Conservation (phyloP, 2,797 vertebrate species). For the Catostomus latipinnis region DNA sequence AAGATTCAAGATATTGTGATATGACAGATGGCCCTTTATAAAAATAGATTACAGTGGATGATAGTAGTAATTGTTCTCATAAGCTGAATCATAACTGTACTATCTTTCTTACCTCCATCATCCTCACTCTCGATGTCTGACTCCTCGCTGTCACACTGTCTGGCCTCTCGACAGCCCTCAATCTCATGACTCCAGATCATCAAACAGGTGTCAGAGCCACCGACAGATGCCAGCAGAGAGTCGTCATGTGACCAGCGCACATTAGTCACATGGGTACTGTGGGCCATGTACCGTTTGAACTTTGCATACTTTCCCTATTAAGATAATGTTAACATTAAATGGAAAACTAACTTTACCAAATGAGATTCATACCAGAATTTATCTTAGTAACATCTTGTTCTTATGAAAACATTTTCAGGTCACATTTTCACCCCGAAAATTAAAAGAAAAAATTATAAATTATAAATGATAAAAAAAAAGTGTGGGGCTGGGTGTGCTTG, state of each 20-base stretch:
- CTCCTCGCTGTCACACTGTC: conserved; percentile 94
- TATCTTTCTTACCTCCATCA: conserved; percentile 86
- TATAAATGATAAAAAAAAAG: too few species aligned
- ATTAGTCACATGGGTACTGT: conserved; percentile 96
- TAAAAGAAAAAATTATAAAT: too few species aligned
- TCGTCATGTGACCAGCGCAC: conserved; percentile 96
- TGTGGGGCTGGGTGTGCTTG: too few species aligned
- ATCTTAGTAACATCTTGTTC: too few species aligned
- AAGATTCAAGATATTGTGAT: background rate
- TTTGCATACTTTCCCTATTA: conserved; percentile 93
- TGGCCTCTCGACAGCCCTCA: conserved; percentile 86
- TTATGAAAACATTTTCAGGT: too few species aligned
- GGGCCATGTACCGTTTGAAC: conserved; percentile 95
- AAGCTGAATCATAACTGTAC: background rate
- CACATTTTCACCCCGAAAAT: too few species aligned
- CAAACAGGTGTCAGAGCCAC: conserved; percentile 92
- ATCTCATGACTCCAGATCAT: conserved; percentile 95
- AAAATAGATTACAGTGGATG: background rate
- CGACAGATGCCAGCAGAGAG: conserved; percentile 89
- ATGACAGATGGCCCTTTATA: conserved; percentile 7
- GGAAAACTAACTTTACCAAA: background rate
- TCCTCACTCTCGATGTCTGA: conserved; percentile 97
- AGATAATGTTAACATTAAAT: conserved; percentile 7
- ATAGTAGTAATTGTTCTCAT: background rate
- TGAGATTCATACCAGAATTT: too few species aligned